Base-by-base conservation (phyloP, 2,113 vertebrate species). In the Podiceps cristatus region DNA sequence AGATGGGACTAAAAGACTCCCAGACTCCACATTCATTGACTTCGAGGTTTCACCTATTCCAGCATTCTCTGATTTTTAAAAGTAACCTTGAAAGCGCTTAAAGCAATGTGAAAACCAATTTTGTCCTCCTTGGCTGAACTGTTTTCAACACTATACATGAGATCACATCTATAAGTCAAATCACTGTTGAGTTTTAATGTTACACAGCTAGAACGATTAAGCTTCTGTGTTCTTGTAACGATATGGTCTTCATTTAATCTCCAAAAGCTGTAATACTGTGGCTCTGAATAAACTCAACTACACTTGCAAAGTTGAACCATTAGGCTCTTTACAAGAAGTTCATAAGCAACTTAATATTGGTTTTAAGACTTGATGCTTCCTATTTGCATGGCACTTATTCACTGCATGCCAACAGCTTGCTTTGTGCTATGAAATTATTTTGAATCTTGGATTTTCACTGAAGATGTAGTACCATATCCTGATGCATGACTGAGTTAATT, bases 171-270 rank as follows among this genome's bases (percentile, higher is more conserved):
- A 42, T 18, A 75, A 81, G 67, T 71, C 78, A 93, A 85, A 90
- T 44, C 72, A 55, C 75, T 68, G 60, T 22, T 81, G 73, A 68
- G 40, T 89, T 85, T 84, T 60, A 92, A 85, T 60, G 60, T 14
- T 20, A 62, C 53, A 63, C 56, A 87, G 59, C n/a, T 59, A 91
- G 66, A 78, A 31, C 16, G 42, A 56, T 37, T 75, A 52, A 84
- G 88, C 76, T 92, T 75, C 86, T 75, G 82, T 88, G 59, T 84
- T 89, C 86, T 91, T 88, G 50, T 71, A 80, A 74, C 44, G 80
- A 81, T 88, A 31, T 5, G 15, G 74, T 86, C 35, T 78, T 90
- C 83, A 75, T 93, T 95, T 89, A 78, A 74, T 72, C 73, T 67
- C 79, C 63, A 59, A 58, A 80, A 90, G 25, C 49, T 91, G 60